Conservation (phyloP, 2,888 invertebrate species). For the Drosophila paramelanica region DNA sequence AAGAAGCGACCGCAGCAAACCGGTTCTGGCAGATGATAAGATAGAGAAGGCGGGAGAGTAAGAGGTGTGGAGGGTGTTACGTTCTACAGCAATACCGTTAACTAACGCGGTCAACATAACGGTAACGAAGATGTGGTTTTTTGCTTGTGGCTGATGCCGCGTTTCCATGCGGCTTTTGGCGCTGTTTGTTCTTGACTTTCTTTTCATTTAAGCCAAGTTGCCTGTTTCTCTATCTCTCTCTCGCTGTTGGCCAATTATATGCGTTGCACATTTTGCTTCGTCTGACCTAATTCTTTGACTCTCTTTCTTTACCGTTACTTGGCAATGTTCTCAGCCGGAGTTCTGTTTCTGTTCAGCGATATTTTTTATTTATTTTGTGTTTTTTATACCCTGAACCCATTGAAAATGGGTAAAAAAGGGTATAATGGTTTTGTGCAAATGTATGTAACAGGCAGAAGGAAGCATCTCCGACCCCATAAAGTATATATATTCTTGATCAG, state of each 20-base stretch:
- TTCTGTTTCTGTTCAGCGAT: slow-evolving; percentile 1
- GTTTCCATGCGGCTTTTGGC: slow-evolving; percentile 2
- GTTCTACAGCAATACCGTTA: slow-evolving; percentile 64
- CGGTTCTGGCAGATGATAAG: slow-evolving; percentile 25
- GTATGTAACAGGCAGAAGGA: too few species aligned
- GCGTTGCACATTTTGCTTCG: slow-evolving; percentile 39
- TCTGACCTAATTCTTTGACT: slow-evolving; percentile 72
- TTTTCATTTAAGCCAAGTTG: slow-evolving; percentile 50
- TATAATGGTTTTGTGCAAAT: too few species aligned
- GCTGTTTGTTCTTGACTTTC: slow-evolving; percentile 53
- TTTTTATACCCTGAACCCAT: too few species aligned
- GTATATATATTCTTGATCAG: too few species aligned
- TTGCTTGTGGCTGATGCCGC: too few species aligned
- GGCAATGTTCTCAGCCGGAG: slow-evolving; percentile 34
- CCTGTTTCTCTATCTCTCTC: not conserved
- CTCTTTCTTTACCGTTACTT: slow-evolving; percentile 55
- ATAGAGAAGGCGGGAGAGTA: not conserved
- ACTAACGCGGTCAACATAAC: slow-evolving; percentile 75
- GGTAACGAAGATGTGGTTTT: slow-evolving; percentile 38
- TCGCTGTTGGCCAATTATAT: slow-evolving; percentile 49
- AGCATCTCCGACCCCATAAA: too few species aligned
- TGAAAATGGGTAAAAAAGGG: too few species aligned
- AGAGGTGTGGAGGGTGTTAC: not conserved
- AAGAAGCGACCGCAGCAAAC: slow-evolving; percentile 24
- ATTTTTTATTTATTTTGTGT: slow-evolving; percentile 1